A percentile compares a stretch with the other conserved stretches of the same genome.
phyloP scores from a whole-genome alignment of 2,888 invertebrate species.

The Charanyca ferruginea region DNA sequence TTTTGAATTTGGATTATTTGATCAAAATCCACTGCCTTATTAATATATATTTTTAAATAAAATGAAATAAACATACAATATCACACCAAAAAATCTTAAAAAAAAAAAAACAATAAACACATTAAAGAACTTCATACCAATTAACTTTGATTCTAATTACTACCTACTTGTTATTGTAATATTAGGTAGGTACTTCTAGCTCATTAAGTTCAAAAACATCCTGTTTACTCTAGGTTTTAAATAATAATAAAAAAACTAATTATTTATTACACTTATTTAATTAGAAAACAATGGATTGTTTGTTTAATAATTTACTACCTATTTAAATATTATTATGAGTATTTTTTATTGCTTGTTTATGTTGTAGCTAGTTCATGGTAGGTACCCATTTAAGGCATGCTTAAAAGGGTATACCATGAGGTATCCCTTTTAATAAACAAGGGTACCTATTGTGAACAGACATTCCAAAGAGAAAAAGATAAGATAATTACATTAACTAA shows the following conservation, averaged over 20 bases:
- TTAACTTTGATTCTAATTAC: constrained; percentile 7
- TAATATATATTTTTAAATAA: too few relatives aligned
- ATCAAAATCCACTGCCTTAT: too few relatives aligned
- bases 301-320: neutral
- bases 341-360: constrained; percentile 10
- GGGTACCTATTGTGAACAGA: neutral
- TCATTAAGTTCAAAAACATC: constrained; percentile 14
- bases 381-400: too few relatives aligned
- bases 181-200: neutral
- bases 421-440: too few relatives aligned
- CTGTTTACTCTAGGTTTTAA: neutral
- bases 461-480: constrained; percentile 7
- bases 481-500: constrained; percentile 16
- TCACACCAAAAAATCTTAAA: too few relatives aligned
- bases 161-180: neutral
- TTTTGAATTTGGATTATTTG: too few relatives aligned
- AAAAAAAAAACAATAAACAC: constrained; percentile 1
- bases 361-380: neutral
- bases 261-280: neutral
- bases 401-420: too few relatives aligned
- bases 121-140: neutral
- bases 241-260: neutral
- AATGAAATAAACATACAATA: neutral
- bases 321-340: neutral
- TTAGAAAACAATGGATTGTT: constrained; percentile 20